Evolutionary conservation across 2,797 vertebrate species (phyloP).

Genomic region (Petrocephalus sullivani): DNA sequence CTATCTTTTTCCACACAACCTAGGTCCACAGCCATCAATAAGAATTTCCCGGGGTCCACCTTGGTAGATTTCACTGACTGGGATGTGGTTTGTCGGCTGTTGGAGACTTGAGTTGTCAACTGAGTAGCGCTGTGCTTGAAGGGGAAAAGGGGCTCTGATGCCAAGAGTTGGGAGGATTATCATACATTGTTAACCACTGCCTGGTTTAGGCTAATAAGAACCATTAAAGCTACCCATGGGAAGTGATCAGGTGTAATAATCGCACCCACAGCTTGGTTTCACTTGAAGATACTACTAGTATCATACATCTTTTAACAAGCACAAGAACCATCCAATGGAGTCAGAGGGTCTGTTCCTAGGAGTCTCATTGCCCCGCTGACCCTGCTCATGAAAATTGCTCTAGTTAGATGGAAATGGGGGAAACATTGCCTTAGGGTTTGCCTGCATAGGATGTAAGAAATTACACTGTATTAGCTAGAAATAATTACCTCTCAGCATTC

Average conservation of each 20-base stretch:
- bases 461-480: conserved; percentile 15
- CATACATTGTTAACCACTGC: neutral
- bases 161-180: neutral
- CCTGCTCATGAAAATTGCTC: neutral
- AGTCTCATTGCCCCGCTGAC: neutral
- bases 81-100: neutral
- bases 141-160: neutral
- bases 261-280: neutral
- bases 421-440: conserved; percentile 46
- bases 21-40: neutral
- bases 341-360: neutral
- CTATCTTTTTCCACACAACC: too few species aligned
- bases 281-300: neutral
- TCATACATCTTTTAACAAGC: neutral
- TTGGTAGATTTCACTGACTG: neutral
- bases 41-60: neutral
- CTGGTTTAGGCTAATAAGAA: neutral
- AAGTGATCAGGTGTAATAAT: neutral
- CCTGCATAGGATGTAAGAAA: conserved; percentile 37
- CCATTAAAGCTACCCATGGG: neutral
- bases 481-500: conserved; percentile 41
- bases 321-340: neutral
- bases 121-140: neutral
- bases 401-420: neutral
- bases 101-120: too few species aligned